Evolutionary conservation across 53 echinoderm and acorn worm genomes (phyloP).

Genomic region (Hippasteria phrygiana): DNA sequence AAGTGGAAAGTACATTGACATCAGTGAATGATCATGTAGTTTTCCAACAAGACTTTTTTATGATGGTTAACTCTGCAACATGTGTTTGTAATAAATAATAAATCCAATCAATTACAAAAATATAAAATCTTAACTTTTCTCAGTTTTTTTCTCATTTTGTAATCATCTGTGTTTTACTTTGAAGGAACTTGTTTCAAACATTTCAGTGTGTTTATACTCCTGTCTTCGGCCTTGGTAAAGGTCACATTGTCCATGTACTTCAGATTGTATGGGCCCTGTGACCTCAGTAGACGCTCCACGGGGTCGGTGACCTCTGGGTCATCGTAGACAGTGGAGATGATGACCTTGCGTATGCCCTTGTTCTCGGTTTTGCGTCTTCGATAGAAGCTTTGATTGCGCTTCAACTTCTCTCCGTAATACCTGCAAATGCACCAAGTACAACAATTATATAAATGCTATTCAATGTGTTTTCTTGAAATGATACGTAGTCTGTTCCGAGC

Average conservation of each 20-base stretch:
- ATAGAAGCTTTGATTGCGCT: not conserved
- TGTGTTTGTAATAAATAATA: no score
- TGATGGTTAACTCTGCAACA: no score
- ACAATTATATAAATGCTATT: no score
- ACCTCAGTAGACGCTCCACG: slow-evolving; percentile 73
- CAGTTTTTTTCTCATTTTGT: no score
- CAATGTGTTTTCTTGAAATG: no score
- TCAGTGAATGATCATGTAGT: no score
- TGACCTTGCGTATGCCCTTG: slow-evolving; percentile 47
- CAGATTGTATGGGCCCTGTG: slow-evolving; percentile 76
- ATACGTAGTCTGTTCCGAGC: no score
- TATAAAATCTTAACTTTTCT: no score
- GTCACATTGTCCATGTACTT: slow-evolving; percentile 83
- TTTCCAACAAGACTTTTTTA: no score
- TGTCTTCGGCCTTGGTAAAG: slow-evolving; percentile 35
- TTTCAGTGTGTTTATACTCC: not conserved
- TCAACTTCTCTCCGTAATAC: slow-evolving; percentile 17
- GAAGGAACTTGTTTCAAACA: not conserved
- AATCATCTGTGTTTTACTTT: not conserved
- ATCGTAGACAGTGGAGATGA: slow-evolving; percentile 91
- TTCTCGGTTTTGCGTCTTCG: no score
- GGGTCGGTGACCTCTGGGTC: slow-evolving; percentile 82
- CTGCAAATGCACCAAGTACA: not conserved
- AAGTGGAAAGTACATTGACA: no score
- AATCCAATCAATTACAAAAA: not conserved